Percentiles rank a stretch among this genome's conserved stretches.
Evolutionary conservation across 2,797 vertebrate genomes (phyloP).

Genomic region (Linurgus olivaceus): DNA sequence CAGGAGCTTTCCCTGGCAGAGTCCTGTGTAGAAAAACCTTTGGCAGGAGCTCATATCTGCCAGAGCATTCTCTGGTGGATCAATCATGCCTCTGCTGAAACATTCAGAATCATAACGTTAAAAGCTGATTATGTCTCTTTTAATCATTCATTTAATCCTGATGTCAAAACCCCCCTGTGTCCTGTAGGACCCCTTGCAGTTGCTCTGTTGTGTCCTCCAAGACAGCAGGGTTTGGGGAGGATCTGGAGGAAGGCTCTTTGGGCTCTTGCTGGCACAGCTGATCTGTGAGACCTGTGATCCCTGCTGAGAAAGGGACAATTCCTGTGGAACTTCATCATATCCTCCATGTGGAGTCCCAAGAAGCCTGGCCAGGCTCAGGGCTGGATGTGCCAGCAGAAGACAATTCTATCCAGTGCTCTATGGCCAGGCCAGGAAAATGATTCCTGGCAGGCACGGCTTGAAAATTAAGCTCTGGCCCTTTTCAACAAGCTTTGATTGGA

Average conservation of each 20-base stretch:
- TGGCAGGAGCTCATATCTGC: background rate
- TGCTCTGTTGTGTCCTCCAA: background rate
- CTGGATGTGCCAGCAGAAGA: background rate
- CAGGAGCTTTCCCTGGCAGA: background rate
- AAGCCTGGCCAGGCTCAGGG: background rate
- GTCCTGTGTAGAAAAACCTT: background rate
- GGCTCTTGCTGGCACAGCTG: background rate
- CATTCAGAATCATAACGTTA: background rate
- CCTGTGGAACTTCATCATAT: background rate
- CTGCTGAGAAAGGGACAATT: background rate
- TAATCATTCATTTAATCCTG: background rate
- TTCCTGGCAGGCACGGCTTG: background rate
- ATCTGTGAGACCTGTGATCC: background rate
- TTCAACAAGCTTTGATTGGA: background rate
- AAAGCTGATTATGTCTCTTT: background rate
- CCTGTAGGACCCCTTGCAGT: background rate
- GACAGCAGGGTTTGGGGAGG: background rate
- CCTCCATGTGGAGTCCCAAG: background rate
- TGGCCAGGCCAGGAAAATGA: background rate
- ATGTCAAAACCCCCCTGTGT: fast-evolving
- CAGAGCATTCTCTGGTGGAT: background rate
- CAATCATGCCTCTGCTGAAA: background rate
- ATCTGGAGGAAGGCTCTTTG: background rate
- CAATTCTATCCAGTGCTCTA: background rate
- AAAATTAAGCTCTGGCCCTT: background rate